Conservation (phyloP, 2,113 vertebrate species). For the Cyanocitta stelleri region DNA sequence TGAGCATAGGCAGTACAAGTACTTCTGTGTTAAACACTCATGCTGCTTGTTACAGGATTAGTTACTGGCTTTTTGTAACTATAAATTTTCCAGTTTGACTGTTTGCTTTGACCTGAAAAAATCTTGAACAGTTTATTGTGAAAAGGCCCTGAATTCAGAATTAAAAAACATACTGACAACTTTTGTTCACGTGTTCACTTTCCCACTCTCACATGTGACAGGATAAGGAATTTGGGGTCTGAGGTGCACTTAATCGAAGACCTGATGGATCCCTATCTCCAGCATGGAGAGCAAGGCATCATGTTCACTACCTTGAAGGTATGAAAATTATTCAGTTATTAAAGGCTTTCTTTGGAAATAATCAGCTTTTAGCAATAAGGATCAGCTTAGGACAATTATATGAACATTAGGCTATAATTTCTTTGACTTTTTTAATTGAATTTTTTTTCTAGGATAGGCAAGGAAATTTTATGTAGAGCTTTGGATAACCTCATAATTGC, state of each 20-base stretch:
- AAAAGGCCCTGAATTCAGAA: not conserved
- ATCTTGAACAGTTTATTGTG: not conserved
- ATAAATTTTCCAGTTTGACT: not conserved
- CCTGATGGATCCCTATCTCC: slow-evolving; percentile 95
- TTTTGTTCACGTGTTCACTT: not conserved
- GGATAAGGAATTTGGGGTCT: slow-evolving; percentile 95
- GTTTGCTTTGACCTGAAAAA: not conserved
- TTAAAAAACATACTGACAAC: not conserved
- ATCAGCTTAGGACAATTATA: not conserved
- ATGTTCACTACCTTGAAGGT: slow-evolving; percentile 99
- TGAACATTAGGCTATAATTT: not conserved
- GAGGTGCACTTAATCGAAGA: slow-evolving; percentile 97
- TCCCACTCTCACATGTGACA: slow-evolving; percentile 36
- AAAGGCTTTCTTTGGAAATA: not conserved
- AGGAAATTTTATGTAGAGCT: not conserved
- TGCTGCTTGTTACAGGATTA: not conserved
- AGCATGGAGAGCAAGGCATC: slow-evolving; percentile 96
- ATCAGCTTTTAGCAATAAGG: not conserved
- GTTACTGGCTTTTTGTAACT: not conserved
- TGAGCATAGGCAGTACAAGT: not conserved
- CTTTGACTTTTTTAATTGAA: not conserved
- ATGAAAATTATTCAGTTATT: not conserved
- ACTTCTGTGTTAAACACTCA: not conserved
- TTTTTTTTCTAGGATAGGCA: not conserved
- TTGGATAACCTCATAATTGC: not conserved